A percentile compares a stretch with the other conserved stretches of the same genome.
phyloP scores from a whole-genome alignment of 2,888 invertebrate species.

The Yponomeuta cagnagella region DNA sequence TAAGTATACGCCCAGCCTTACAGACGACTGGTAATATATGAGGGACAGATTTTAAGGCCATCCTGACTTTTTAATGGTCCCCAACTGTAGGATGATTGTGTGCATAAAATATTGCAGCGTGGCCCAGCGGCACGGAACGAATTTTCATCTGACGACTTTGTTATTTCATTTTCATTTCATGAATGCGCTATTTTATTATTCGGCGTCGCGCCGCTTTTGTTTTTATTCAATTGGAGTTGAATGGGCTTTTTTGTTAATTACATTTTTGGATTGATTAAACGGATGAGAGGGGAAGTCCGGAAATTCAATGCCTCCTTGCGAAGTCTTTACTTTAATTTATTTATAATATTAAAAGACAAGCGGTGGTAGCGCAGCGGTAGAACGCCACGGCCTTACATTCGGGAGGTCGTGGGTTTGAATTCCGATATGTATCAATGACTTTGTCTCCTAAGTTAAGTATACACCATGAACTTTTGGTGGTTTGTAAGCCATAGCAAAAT shows the following conservation, averaged over 20 bases:
- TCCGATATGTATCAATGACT: too few relatives aligned
- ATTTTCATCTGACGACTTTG: background rate
- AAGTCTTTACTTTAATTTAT: too few relatives aligned
- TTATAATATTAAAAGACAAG: too few relatives aligned
- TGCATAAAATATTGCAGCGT: constrained; percentile 7
- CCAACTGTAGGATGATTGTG: constrained; percentile 18
- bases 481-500: too few relatives aligned
- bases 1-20: too few relatives aligned
- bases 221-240: background rate
- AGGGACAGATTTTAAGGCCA: constrained; percentile 14
- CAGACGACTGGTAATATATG: background rate
- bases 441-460: too few relatives aligned
- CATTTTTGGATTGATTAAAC: background rate
- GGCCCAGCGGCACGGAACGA: background rate
- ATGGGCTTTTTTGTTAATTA: background rate
- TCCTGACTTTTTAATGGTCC: constrained; percentile 15
- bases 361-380: too few relatives aligned
- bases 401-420: too few relatives aligned
- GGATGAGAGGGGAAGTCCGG: background rate
- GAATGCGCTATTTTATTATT: background rate
- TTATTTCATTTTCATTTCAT: background rate
- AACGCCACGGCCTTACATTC: too few relatives aligned
- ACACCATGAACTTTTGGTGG: too few relatives aligned
- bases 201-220: background rate
- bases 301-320: background rate